phyloP scores from a whole-genome alignment of 2,797 vertebrate species.

The Sebastolobus alascanus region DNA sequence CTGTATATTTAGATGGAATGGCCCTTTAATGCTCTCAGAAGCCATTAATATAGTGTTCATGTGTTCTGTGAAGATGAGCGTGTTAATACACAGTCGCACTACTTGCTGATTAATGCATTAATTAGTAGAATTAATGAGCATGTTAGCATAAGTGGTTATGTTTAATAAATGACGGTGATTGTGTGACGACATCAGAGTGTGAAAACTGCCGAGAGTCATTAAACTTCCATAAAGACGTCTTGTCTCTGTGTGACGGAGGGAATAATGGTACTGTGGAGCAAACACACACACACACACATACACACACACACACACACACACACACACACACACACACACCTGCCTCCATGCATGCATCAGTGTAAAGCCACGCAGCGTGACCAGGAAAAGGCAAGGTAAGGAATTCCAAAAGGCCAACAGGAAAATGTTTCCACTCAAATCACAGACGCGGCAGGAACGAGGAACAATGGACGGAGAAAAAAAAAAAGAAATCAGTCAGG shows the following conservation, averaged over 20 bases:
- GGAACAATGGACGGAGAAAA: not conserved
- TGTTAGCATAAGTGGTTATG: not conserved
- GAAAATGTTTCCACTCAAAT: slow-evolving; percentile 41
- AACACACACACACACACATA: not conserved
- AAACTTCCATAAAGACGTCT: slow-evolving; percentile 33
- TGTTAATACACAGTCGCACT: not conserved
- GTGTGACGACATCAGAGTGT: slow-evolving; percentile 15
- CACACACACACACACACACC: slow-evolving; percentile 25
- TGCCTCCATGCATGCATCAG: slow-evolving; percentile 5
- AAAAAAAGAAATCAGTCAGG: slow-evolving; percentile 3
- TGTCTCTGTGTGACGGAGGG: slow-evolving; percentile 32
- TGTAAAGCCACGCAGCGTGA: slow-evolving; percentile 6
- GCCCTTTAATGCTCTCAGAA: not conserved
- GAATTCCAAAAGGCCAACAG: slow-evolving; percentile 39
- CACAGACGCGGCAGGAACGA: slow-evolving; percentile 27
- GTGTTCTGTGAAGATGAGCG: not conserved
- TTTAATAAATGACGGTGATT: slow-evolving; percentile 18
- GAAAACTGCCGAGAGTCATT: slow-evolving; percentile 45
- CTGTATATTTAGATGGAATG: not conserved
- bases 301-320: slow-evolving; percentile 5
- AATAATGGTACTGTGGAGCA: slow-evolving; percentile 12
- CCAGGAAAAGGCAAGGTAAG: slow-evolving; percentile 41
- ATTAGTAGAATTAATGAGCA: slow-evolving; percentile 40
- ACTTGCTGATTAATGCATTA: slow-evolving; percentile 25
- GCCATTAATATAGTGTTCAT: not conserved